Conservation (phyloP, 2,888 invertebrate species). For the Mechanitis messenoides region DNA sequence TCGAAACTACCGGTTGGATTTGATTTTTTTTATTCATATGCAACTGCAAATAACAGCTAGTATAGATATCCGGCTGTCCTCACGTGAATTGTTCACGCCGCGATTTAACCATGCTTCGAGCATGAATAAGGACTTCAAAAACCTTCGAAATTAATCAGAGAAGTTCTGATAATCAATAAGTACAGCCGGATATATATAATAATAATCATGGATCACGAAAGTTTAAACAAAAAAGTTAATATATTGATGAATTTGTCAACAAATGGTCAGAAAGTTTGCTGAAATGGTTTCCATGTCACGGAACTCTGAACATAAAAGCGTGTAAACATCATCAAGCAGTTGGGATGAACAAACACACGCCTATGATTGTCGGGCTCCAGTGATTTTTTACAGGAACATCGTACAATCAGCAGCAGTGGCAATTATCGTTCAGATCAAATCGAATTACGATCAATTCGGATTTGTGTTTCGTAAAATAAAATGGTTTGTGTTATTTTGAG, state of each 20-base stretch:
- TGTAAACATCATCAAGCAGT: constrained; percentile 68
- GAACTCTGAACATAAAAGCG: constrained; percentile 44
- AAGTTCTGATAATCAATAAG: no score
- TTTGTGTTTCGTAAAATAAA: constrained; percentile 76
- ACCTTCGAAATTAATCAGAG: no score
- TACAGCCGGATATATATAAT: no score
- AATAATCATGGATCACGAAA: no score
- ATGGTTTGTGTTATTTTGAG: constrained; percentile 76
- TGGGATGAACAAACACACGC: constrained; percentile 62
- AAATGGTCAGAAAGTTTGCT: constrained; percentile 8
- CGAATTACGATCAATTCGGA: constrained; percentile 78
- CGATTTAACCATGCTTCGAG: no score
- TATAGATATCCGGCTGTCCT: no score
- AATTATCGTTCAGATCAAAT: constrained; percentile 74
- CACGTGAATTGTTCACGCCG: no score
- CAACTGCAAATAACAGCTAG: no score
- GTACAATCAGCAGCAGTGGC: constrained; percentile 74
- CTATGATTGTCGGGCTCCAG: constrained; percentile 60
- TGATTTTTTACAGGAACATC: constrained; percentile 57
- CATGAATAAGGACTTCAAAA: no score
- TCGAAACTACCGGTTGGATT: no score
- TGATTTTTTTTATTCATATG: no score
- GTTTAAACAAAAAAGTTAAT: neutral
- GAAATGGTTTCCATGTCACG: constrained; percentile 25
- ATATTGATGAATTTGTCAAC: neutral